Base-by-base conservation (phyloP, 1,140 invertebrate species). In the Scylla paramamosain region DNA sequence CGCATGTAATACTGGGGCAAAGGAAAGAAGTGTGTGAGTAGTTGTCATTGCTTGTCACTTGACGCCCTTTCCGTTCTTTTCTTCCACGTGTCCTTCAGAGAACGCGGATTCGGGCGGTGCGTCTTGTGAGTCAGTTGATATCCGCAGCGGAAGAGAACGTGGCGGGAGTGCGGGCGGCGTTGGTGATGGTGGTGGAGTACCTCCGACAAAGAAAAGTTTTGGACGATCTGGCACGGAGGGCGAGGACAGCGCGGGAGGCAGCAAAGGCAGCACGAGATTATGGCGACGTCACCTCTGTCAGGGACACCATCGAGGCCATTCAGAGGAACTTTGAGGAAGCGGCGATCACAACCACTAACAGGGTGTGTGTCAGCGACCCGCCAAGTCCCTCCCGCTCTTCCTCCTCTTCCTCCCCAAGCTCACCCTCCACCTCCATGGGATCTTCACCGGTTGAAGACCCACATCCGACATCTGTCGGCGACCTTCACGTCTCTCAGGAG, bases 281-380 rank as follows among this genome's bases (percentile, higher is more conserved):
- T 20, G 16, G 45, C 39, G 77, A 46, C 82, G 25, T 93, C 82
- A 31, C 48, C 39, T 16, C 82, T 32, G 46, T 93, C 32, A 84
- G 77, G 16, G 28, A 82, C 32, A 45, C 92, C 12, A 84, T 93
- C 16, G 14, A 28, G n/a, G 46, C 0, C 92, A 45, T 93, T 31
- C 92, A 93, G 28, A 12, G 46, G 92, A 45, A 93, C 39, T 93
- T 93, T 31, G 32, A 86, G n/a, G 48, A 86, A 46, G 92, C 92
- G 20, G 59, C 29, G 82, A 93, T 93, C n/a, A 48, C 77, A n/a
- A 93, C 92, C 28, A 20, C 77, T 6, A 48, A 77, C 0, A 25
- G n/a, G 28, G 82, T 93, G 39, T 52, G 45, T 2, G 92, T 93
- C 16, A 39, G 32, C n/a, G 25, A 29, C 6, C 89, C 46, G 14